Conservation (phyloP, 2,888 invertebrate genomes). For the Drosophila ezoana region DNA sequence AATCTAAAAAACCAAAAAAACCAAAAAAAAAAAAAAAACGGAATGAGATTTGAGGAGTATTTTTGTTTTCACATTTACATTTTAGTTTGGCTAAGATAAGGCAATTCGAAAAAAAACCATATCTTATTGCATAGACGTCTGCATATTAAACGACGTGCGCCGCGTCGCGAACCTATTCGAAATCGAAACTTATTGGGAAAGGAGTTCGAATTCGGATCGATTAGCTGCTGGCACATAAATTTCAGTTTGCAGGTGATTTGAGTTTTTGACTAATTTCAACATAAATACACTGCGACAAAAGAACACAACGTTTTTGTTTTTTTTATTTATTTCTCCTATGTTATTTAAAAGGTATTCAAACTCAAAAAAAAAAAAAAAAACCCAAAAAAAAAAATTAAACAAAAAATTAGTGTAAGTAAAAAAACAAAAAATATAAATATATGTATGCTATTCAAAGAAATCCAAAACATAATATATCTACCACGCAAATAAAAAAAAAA, state of each 20-base stretch:
- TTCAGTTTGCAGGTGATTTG: slow-evolving; percentile 75
- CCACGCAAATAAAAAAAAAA: slow-evolving; percentile 37
- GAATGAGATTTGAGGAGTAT: slow-evolving; percentile 6
- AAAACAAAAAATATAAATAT: slow-evolving; percentile 29
- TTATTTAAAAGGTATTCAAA: too few relatives aligned
- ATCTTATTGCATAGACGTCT: slow-evolving; percentile 61
- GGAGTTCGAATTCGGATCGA: slow-evolving; percentile 50
- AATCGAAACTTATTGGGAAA: slow-evolving; percentile 11
- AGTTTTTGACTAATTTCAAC: slow-evolving; percentile 61
- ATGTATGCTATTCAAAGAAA: slow-evolving; percentile 82
- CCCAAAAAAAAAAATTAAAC: too few relatives aligned
- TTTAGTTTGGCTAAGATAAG: slow-evolving; percentile 45
- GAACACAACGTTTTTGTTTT: slow-evolving; percentile 55
- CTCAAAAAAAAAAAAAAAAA: slow-evolving; percentile 49
- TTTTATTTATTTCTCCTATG: slow-evolving; percentile 46
- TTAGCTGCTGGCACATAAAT: slow-evolving; percentile 73
- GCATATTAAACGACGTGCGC: slow-evolving; percentile 34
- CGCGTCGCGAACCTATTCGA: slow-evolving; percentile 35
- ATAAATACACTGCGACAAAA: slow-evolving; percentile 62
- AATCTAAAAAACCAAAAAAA: slow-evolving; percentile 26
- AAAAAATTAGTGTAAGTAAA: slow-evolving; percentile 54
- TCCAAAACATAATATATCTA: slow-evolving; percentile 69
- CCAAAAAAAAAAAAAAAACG: not conserved
- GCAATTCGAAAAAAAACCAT: slow-evolving; percentile 40
- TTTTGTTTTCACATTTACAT: slow-evolving; percentile 41